These are phyloP conservation scores for Cynoglossus semilaevis DNA, from an alignment of 2,113 vertebrate species.

Conservation along the genomic window DNA sequence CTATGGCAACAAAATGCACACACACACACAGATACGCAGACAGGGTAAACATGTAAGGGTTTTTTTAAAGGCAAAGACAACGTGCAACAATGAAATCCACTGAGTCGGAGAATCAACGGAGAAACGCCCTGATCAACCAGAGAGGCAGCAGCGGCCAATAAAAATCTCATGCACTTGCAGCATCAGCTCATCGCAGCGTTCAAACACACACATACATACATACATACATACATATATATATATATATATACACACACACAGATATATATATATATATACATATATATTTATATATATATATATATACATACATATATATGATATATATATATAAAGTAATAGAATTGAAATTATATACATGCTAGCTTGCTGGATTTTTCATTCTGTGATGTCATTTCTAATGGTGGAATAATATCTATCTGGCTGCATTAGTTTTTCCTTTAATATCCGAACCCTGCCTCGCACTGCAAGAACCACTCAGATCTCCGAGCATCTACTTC, in stretches of 20 bases:
- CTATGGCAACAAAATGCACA: conserved; percentile 62
- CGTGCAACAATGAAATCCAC: conserved; percentile 29
- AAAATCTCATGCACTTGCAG: conserved; percentile 46
- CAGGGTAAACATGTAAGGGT: conserved; percentile 57
- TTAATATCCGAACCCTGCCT: conserved; percentile 21
- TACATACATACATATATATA: no score
- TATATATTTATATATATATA: no score
- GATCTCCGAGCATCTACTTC: conserved; percentile 18
- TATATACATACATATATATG: no score
- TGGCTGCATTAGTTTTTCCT: conserved; percentile 19
- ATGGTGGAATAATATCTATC: conserved; percentile 14
- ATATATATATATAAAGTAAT: conserved; percentile 7
- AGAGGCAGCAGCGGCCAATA: conserved; percentile 1
- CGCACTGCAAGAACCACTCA: conserved; percentile 13
- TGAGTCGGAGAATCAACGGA: conserved; percentile 15
- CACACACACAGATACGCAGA: conserved; percentile 29
- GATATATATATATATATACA: no score
- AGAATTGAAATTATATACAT: conserved; percentile 3
- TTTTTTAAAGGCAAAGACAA: conserved; percentile 14
- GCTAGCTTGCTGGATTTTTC: conserved; percentile 33
- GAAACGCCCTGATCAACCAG: conserved; percentile 14
- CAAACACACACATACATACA: no score
- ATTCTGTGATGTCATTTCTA: conserved; percentile 20
- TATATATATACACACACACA: no score
- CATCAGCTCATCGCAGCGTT: conserved; percentile 29